phyloP scores from a whole-genome alignment of 2,797 vertebrate genomes.

The Rhinogobio ventralis region DNA sequence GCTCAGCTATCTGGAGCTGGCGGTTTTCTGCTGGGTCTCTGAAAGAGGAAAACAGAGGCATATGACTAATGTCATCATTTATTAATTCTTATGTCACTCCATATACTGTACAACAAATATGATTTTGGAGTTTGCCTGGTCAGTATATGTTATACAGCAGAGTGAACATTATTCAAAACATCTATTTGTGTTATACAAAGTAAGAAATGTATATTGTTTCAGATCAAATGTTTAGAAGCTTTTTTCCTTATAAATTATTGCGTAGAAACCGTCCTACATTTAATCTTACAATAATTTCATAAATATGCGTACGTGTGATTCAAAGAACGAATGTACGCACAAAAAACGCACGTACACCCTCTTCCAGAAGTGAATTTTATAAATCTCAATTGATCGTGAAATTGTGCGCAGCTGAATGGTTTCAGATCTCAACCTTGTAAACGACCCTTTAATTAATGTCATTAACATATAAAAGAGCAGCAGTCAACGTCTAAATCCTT shows the following conservation, averaged over 20 bases:
- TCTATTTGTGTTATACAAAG: neutral
- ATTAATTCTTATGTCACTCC: neutral
- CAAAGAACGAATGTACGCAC: neutral
- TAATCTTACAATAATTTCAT: neutral
- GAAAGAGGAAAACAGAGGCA: slow-evolving; percentile 28
- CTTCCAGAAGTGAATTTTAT: neutral
- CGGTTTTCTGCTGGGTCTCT: slow-evolving; percentile 85
- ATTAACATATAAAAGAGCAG: too few species aligned
- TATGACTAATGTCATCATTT: neutral
- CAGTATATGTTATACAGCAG: neutral
- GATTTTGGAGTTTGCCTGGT: neutral
- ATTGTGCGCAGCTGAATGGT: neutral
- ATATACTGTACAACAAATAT: neutral
- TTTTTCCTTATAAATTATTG: neutral
- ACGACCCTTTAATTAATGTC: too few species aligned
- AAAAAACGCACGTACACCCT: neutral
- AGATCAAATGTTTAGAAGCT: neutral
- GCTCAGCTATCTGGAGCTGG: slow-evolving; percentile 78
- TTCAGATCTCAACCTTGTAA: neutral
- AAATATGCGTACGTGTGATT: neutral
- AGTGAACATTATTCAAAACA: neutral
- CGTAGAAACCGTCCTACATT: neutral
- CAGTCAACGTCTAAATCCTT: neutral
- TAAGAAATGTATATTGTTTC: neutral
- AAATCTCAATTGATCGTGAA: neutral